Conservation (phyloP, 2,797 vertebrate genomes). For the Rhinichthys osculus region DNA sequence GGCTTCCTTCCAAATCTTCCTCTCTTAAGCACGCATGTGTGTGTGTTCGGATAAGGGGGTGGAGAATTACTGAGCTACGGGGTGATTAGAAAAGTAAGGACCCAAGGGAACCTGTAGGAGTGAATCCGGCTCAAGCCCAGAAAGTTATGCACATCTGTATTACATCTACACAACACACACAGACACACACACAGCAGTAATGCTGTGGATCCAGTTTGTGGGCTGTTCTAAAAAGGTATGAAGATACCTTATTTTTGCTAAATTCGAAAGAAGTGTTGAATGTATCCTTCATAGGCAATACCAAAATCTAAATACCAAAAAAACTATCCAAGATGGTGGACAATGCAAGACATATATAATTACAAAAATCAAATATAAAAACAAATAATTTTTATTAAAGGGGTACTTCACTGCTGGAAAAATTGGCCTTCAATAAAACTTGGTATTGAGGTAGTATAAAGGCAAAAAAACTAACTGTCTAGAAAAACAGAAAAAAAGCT, state of each 20-base stretch:
- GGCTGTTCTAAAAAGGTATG: not conserved
- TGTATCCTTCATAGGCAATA: too few species aligned
- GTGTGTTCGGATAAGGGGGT: conserved; percentile 34
- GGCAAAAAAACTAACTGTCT: too few species aligned
- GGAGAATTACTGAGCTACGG: conserved; percentile 39
- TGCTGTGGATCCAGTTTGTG: not conserved
- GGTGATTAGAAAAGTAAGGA: conserved; percentile 39
- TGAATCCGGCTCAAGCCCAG: conserved; percentile 53
- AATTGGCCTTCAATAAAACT: too few species aligned
- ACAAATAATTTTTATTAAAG: too few species aligned
- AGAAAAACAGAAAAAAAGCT: too few species aligned
- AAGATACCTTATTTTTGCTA: not conserved
- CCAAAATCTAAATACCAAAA: too few species aligned
- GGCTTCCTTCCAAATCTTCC: conserved; percentile 60
- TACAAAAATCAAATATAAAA: too few species aligned
- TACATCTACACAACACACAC: conserved; percentile 44
- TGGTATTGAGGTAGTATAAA: too few species aligned
- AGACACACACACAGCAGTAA: not conserved
- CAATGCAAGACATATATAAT: too few species aligned
- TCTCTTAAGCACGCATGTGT: conserved; percentile 33
- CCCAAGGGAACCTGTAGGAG: conserved; percentile 44
- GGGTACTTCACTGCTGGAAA: too few species aligned
- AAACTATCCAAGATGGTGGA: too few species aligned
- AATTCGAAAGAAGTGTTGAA: too few species aligned
- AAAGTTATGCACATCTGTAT: conserved; percentile 62